Percentiles rank a stretch among this genome's conserved stretches.
Conservation (phyloP, 2,797 vertebrate genomes). For the Gastrophryne carolinensis region DNA sequence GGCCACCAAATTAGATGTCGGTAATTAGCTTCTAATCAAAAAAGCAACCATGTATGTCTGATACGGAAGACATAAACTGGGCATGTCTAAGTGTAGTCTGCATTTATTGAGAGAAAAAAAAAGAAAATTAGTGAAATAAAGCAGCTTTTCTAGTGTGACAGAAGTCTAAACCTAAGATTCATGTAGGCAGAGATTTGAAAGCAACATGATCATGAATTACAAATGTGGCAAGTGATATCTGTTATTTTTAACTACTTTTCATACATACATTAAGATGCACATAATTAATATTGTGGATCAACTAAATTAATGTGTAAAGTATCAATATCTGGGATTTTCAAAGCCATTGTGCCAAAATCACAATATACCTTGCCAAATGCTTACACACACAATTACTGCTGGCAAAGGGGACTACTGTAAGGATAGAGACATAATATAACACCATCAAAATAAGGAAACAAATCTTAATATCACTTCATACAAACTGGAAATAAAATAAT, state of each 20-base stretch:
- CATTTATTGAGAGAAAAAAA: not conserved
- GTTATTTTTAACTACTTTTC: slow-evolving; percentile 28
- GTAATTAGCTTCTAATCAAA: not conserved
- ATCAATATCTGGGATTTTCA: slow-evolving; percentile 19
- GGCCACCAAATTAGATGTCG: too few species aligned
- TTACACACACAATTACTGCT: slow-evolving; percentile 21
- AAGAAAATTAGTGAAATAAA: not conserved
- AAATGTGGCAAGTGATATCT: slow-evolving; percentile 37
- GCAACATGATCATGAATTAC: slow-evolving; percentile 33
- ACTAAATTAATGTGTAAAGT: slow-evolving; percentile 24
- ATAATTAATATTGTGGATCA: slow-evolving; percentile 20
- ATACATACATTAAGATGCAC: slow-evolving; percentile 9
- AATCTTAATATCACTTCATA: not conserved
- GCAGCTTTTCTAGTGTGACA: not conserved
- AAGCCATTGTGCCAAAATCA: slow-evolving; percentile 24
- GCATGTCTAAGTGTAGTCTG: not conserved
- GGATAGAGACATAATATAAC: not conserved
- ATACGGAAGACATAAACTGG: too few species aligned
- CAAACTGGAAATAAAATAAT: not conserved
- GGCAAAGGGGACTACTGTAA: not conserved
- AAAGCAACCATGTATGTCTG: not conserved
- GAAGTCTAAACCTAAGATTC: not conserved
- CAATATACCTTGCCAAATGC: slow-evolving; percentile 22
- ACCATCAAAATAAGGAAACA: not conserved
- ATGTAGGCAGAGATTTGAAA: slow-evolving; percentile 10